Conservation (phyloP, 1,140 invertebrate species). For the Drosophila funebris region DNA sequence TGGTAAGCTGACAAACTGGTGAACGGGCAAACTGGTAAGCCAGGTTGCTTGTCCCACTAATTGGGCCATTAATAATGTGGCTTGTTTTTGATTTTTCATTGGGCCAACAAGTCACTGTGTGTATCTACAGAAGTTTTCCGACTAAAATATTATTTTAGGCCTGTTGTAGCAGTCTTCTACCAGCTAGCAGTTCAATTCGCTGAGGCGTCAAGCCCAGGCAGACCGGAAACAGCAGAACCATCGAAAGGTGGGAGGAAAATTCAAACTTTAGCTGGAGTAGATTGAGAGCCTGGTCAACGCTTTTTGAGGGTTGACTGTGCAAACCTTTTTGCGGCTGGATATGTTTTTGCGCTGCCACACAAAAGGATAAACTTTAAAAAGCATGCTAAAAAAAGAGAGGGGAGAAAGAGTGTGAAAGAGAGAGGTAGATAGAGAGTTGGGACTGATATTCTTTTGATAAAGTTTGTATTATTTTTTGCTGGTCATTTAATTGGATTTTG, state of each 20-base stretch:
- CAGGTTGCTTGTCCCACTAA: slow-evolving; percentile 50
- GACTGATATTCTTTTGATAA: slow-evolving; percentile 27
- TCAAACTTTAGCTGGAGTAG: slow-evolving; percentile 18
- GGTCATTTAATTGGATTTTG: slow-evolving; percentile 55
- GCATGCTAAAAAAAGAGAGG: neutral
- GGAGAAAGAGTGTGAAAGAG: neutral
- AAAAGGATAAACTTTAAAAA: slow-evolving; percentile 29
- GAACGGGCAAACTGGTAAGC: neutral
- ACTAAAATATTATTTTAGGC: slow-evolving; percentile 42
- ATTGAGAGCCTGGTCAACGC: neutral
- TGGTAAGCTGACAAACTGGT: neutral
- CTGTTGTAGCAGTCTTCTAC: neutral
- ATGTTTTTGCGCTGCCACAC: slow-evolving; percentile 12
- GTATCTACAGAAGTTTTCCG: slow-evolving; percentile 31
- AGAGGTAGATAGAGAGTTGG: neutral
- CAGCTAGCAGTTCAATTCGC: slow-evolving; percentile 16
- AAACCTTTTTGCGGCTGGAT: slow-evolving; percentile 35
- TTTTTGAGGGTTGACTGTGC: neutral
- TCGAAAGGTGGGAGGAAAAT: neutral
- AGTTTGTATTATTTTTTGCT: slow-evolving; percentile 38
- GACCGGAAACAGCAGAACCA: neutral
- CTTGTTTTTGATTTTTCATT: slow-evolving; percentile 39
- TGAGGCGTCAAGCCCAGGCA: neutral
- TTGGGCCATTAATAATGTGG: slow-evolving; percentile 72
- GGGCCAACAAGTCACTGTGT: slow-evolving; percentile 55